phyloP scores from a whole-genome alignment of 2,797 vertebrate species.

The Clarias fuscus region DNA sequence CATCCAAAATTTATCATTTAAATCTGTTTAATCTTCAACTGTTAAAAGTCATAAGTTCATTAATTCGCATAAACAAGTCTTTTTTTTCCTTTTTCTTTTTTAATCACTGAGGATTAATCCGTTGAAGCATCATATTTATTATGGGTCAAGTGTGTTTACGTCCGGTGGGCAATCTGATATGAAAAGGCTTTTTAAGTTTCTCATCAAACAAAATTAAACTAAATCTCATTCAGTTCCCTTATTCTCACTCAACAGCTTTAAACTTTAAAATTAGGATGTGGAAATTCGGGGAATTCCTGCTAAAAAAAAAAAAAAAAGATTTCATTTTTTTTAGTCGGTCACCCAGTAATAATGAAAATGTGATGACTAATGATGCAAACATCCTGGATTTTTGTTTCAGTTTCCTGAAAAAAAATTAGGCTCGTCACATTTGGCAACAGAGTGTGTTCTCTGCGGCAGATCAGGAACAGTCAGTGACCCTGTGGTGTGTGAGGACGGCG shows the following conservation, averaged over 20 bases:
- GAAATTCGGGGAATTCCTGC: slow-evolving; percentile 9
- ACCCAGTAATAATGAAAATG: slow-evolving; percentile 21
- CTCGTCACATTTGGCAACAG: slow-evolving; percentile 39
- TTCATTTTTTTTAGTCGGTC: neutral
- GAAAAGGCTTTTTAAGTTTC: neutral
- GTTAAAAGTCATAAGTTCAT: neutral
- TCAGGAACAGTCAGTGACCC: slow-evolving; percentile 36
- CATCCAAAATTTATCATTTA: neutral
- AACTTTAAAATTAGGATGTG: neutral
- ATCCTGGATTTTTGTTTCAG: slow-evolving; percentile 36
- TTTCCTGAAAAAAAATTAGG: slow-evolving; percentile 43
- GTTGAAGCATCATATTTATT: neutral
- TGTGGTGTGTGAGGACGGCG: slow-evolving; percentile 20
- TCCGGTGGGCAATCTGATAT: neutral
- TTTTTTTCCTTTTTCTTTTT: too few relatives aligned
- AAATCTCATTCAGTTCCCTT: neutral
- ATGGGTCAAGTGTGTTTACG: neutral
- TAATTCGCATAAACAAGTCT: neutral
- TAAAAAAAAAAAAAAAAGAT: neutral
- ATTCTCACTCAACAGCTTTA: neutral
- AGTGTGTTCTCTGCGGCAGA: slow-evolving; percentile 1
- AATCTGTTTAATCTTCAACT: neutral
- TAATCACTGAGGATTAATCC: too few relatives aligned
- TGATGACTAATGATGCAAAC: slow-evolving; percentile 23
- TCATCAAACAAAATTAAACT: neutral